Evolutionary conservation across 2,888 invertebrate genomes (phyloP).

Genomic region (Odontocolon sp.): DNA sequence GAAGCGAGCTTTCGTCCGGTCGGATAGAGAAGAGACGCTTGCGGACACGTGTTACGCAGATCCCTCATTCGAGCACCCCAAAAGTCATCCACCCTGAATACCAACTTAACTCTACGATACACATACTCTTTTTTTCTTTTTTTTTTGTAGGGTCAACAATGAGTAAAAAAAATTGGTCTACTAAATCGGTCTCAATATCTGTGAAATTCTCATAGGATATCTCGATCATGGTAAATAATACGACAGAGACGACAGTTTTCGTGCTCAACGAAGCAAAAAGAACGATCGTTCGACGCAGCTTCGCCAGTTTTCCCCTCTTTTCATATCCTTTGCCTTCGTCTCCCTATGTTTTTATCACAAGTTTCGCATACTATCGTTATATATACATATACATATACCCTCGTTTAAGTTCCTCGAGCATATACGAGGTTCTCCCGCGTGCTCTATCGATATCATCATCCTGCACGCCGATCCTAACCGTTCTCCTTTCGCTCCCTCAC

Average conservation of each 20-base stretch:
- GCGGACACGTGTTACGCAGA: background rate
- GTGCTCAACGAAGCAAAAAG: slow-evolving; percentile 24
- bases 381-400: slow-evolving; percentile 11
- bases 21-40: background rate
- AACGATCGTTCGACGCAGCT: slow-evolving; percentile 47
- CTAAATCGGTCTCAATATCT: slow-evolving; percentile 10
- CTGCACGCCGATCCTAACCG: slow-evolving; percentile 9
- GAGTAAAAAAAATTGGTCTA: background rate
- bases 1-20: background rate
- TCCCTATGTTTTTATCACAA: slow-evolving; percentile 50
- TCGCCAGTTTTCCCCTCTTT: slow-evolving; percentile 30
- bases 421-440: background rate
- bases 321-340: slow-evolving; percentile 50
- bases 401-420: slow-evolving; percentile 6
- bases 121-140: too few species aligned
- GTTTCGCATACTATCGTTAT: slow-evolving; percentile 14
- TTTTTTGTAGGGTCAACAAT: too few species aligned
- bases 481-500: background rate
- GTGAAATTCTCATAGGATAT: slow-evolving; percentile 20
- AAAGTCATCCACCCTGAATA: background rate
- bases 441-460: slow-evolving; percentile 46
- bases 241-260: slow-evolving; percentile 13
- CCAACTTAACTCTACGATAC: too few species aligned
- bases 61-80: background rate
- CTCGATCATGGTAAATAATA: slow-evolving; percentile 46